Evolutionary conservation across 2,113 vertebrate species (phyloP), one percentile per base, ranked within the genome.

Genomic region (Phasianus colchicus): DNA sequence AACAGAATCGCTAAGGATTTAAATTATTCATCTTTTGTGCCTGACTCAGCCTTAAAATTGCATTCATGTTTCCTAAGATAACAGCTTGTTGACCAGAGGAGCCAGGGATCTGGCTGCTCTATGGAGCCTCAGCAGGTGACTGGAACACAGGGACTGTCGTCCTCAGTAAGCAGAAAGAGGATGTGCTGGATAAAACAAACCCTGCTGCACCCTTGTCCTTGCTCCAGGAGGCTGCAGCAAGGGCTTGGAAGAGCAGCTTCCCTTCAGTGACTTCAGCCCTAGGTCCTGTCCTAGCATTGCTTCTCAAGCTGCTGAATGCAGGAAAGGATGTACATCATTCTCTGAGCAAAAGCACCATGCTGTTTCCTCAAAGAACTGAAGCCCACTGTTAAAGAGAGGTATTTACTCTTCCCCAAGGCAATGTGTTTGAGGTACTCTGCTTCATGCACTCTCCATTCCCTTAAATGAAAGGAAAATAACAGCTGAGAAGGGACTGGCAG

Each of bases 401-500:
- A 36, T 58, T 80, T 71, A 7, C 32, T 63, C 36, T 60, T 61
- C 69, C 85, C 42, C 55, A 16, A 14, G 52, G 52, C 18, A 43
- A 38, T 3, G 30, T 32, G 52, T 55, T 73, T 6, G 11, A 80
- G 47, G 43, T 17, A 36, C 64, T 67, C 13, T 43, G 71, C 84
- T 20, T 43, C 64, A 4, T 14, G 1, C 16, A 0, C 36, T 70
- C 45, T 65, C 76, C 3, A 1, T 20, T 57, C 34, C 75, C 69
- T 52, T 43, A 74, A 11, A 30, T 21, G 60, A 89, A 60, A 74
- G 64, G 67, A 74, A 32, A 29, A 30, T 88, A 81, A 32, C 94
- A 97, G 91, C 93, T 96, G 95, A 92, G 93, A 38, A 27, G 42
- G 43, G 64, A 11, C 11, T 14, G 45, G 63, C 86, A 92, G 77